These are phyloP conservation scores for Conistra vaccinii DNA, from an alignment of 2,888 invertebrate genomes.

Conservation along the genomic window DNA sequence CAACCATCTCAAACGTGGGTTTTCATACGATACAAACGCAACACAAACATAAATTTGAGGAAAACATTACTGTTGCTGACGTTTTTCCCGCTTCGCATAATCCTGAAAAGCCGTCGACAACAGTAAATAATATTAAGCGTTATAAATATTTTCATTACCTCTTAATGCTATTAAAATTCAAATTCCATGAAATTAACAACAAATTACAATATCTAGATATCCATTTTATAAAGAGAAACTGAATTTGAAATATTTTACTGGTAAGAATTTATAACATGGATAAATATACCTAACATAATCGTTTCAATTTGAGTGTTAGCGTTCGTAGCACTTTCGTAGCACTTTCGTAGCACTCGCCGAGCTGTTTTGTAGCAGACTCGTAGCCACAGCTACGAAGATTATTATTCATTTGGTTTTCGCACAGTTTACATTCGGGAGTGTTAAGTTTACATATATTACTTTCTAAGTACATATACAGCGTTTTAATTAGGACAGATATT, in stretches of 20 bases:
- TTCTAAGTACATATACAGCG: conserved; percentile 14
- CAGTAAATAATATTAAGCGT: conserved; percentile 63
- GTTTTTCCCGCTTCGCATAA: conserved; percentile 66
- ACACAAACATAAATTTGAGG: conserved; percentile 69
- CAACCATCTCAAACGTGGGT: conserved; percentile 79
- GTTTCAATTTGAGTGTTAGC: conserved; percentile 28
- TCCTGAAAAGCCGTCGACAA: conserved; percentile 68
- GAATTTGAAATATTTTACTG: conserved; percentile 15
- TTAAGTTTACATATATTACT: conserved; percentile 34
- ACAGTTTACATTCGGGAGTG: conserved; percentile 27
- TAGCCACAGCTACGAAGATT: conserved; percentile 36
- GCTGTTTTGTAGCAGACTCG: conserved; percentile 34
- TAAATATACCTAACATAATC: neutral
- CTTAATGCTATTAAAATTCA: conserved; percentile 58
- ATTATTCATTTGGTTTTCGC: conserved; percentile 51
- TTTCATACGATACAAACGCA: conserved; percentile 71
- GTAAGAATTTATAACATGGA: neutral
- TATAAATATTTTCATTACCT: conserved; percentile 63
- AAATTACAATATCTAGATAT: conserved; percentile 27
- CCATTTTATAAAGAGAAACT: conserved; percentile 6
- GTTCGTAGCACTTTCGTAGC: conserved; percentile 28
- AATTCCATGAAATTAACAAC: conserved; percentile 45
- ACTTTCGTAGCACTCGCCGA: conserved; percentile 34
- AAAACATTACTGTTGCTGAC: conserved; percentile 54
- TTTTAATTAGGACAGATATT: conserved; percentile 43